These are phyloP conservation scores for Ramphastos sulfuratus DNA, from an alignment of 2,113 vertebrate species.

Conservation along the genomic window DNA sequence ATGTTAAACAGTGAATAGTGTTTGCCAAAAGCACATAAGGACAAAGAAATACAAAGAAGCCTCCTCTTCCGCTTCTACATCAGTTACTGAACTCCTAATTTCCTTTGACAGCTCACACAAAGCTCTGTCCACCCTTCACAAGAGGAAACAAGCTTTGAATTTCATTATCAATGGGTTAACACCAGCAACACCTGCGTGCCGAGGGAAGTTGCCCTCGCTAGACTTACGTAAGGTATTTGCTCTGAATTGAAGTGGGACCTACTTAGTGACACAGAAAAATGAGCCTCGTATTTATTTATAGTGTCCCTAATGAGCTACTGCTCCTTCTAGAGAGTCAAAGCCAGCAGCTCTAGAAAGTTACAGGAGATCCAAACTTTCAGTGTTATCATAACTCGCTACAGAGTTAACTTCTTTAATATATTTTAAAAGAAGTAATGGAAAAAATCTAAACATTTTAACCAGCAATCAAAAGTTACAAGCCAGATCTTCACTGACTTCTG, in stretches of 20 bases:
- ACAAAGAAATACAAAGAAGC: slow-evolving; percentile 25
- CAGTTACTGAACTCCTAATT: slow-evolving; percentile 31
- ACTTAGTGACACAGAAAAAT: slow-evolving; percentile 34
- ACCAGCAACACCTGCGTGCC: rapidly evolving
- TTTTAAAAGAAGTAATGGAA: not conserved
- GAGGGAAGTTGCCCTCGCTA: not conserved
- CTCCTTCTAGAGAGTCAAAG: not conserved
- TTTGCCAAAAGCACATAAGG: not conserved
- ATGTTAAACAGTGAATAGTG: not conserved
- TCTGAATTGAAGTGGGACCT: slow-evolving; percentile 29
- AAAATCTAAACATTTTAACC: not conserved
- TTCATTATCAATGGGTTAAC: not conserved
- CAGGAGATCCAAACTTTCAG: not conserved
- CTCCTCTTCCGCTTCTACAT: not conserved
- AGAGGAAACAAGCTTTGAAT: slow-evolving; percentile 16
- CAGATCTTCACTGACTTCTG: not conserved
- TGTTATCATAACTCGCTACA: not conserved
- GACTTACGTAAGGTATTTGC: slow-evolving; percentile 6
- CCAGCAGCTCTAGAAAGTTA: not conserved
- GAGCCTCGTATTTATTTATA: not conserved
- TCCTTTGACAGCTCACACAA: slow-evolving; percentile 20
- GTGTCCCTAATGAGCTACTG: not conserved
- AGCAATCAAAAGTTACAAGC: not conserved
- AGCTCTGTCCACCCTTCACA: not conserved
- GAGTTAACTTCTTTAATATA: not conserved